phyloP scores from a whole-genome alignment of 2,113 vertebrate genomes.

The Todiramphus saurophagus region DNA sequence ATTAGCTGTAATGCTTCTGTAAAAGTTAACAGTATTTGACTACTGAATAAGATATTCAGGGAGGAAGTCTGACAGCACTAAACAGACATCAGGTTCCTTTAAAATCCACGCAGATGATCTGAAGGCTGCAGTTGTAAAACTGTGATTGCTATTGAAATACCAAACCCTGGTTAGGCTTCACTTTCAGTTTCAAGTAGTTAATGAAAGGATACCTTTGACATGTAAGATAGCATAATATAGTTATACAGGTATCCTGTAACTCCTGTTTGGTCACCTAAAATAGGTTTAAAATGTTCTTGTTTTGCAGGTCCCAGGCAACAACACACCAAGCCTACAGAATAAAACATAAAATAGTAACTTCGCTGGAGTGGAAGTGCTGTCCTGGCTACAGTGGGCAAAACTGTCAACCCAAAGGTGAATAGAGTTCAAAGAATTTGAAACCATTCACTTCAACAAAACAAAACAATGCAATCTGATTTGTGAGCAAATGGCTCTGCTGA shows the following conservation, averaged over 20 bases:
- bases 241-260: neutral
- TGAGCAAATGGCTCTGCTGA: neutral
- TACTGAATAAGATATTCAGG: neutral
- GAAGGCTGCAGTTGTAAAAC: neutral
- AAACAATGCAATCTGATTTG: neutral
- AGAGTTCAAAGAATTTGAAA: neutral
- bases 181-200: neutral
- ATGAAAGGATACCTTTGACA: neutral
- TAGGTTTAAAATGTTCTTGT: neutral
- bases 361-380: constrained; percentile 82
- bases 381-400: constrained; percentile 74
- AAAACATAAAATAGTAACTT: constrained; percentile 81
- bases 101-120: neutral
- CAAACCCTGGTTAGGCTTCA: neutral
- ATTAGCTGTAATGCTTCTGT: neutral
- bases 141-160: neutral
- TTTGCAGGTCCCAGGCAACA: constrained; percentile 67
- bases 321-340: constrained; percentile 73
- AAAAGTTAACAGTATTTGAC: neutral
- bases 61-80: neutral
- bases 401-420: constrained; percentile 72
- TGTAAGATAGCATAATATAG: neutral
- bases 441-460: neutral
- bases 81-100: neutral
- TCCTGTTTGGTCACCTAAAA: neutral